Evolutionary conservation across 2,797 vertebrate species (phyloP).

Genomic region (Chloroceryle amazona): DNA sequence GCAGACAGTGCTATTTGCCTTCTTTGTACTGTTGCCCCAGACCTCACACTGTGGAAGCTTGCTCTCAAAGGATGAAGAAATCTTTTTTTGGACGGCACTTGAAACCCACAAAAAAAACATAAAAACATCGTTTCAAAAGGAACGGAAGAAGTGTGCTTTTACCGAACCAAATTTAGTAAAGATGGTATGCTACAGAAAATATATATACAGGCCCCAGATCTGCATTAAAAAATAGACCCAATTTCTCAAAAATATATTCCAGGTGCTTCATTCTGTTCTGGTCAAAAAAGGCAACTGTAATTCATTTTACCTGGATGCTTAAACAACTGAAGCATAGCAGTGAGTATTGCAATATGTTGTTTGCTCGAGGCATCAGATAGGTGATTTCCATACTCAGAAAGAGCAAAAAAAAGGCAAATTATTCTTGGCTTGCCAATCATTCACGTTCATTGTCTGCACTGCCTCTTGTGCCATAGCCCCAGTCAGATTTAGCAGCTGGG

Average conservation of each 20-base stretch:
- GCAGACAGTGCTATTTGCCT: background rate
- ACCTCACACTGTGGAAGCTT: background rate
- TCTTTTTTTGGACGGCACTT: background rate
- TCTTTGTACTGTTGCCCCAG: background rate
- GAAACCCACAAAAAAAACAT: background rate
- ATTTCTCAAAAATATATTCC: constrained; percentile 14
- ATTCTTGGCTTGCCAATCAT: background rate
- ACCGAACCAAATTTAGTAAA: background rate
- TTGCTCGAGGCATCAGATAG: background rate
- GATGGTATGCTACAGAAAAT: background rate
- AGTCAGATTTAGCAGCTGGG: background rate
- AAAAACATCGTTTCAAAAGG: background rate
- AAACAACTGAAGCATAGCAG: background rate
- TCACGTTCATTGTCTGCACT: rapidly evolving
- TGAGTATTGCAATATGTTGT: background rate
- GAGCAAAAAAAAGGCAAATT: background rate
- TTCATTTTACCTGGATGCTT: constrained; percentile 29
- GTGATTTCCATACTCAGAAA: background rate
- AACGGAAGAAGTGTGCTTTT: background rate
- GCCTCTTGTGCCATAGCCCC: background rate
- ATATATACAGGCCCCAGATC: background rate
- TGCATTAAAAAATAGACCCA: background rate
- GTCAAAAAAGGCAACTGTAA: constrained; percentile 2
- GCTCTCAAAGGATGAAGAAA: background rate
- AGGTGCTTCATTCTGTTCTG: constrained; percentile 14